Conservation (phyloP, 2,797 vertebrate genomes). For the Alfaro cultratus region DNA sequence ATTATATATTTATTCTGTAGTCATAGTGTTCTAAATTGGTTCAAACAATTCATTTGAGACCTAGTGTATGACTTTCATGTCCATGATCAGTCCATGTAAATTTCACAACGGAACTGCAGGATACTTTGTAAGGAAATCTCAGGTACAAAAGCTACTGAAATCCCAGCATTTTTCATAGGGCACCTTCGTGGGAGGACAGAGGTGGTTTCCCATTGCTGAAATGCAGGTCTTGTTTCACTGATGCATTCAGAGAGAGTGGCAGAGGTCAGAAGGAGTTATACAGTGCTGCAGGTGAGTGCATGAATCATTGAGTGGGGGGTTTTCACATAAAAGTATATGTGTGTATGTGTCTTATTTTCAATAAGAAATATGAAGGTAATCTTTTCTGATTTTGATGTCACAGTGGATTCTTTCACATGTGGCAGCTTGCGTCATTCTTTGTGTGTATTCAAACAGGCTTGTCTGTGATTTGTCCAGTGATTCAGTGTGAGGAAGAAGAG, state of each 20-base stretch:
- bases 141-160: not conserved
- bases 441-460: not conserved
- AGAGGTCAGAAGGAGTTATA: constrained; percentile 15
- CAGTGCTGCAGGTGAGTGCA: constrained; percentile 2
- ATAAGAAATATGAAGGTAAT: not conserved
- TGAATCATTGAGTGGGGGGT: not conserved
- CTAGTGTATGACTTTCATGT: not conserved
- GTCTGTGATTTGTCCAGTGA: constrained; percentile 33
- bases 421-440: constrained; percentile 15
- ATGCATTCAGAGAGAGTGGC: constrained; percentile 27
- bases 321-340: not conserved
- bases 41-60: not conserved
- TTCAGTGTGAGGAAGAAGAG: constrained; percentile 19
- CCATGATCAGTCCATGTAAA: not conserved
- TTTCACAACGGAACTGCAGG: not conserved
- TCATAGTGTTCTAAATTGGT: not conserved
- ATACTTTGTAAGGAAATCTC: constrained; percentile 7
- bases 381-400: constrained; percentile 18
- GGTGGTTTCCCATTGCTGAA: constrained; percentile 11
- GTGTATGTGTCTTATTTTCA: constrained; percentile 5
- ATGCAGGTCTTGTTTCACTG: constrained; percentile 14
- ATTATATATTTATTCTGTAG: not conserved
- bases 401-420: constrained; percentile 15
- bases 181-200: constrained; percentile 24
- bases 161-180: not conserved